Evolutionary conservation across 1,140 invertebrate genomes (phyloP).

Genomic region (Lordiphosa collinella): DNA sequence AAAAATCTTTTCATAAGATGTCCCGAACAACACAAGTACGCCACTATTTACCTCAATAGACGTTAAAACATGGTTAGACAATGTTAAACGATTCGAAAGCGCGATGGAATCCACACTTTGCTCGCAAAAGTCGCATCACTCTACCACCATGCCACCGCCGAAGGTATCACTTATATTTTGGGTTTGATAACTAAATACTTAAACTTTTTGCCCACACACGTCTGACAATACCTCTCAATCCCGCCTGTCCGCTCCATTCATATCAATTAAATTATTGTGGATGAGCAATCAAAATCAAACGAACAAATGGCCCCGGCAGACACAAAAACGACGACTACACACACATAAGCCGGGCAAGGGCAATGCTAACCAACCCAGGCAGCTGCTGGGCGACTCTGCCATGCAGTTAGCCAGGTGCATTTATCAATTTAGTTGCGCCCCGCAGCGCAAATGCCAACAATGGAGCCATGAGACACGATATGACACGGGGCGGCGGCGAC

Average conservation of each 20-base stretch:
- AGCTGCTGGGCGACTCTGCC: constrained; percentile 2
- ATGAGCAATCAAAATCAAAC: constrained; percentile 46
- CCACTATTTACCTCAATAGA: too few relatives aligned
- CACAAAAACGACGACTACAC: constrained; percentile 7
- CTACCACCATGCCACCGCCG: too few relatives aligned
- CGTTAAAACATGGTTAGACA: too few relatives aligned
- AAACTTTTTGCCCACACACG: neutral
- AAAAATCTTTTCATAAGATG: too few relatives aligned
- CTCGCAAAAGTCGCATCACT: too few relatives aligned
- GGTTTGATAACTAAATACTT: too few relatives aligned
- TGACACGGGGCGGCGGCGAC: constrained; percentile 37
- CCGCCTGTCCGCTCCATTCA: constrained; percentile 15
- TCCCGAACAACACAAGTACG: too few relatives aligned
- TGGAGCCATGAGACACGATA: constrained; percentile 55
- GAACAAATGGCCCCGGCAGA: constrained; percentile 33
- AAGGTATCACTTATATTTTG: too few relatives aligned
- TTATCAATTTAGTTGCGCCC: constrained; percentile 71
- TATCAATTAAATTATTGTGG: constrained; percentile 37
- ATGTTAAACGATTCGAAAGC: too few relatives aligned
- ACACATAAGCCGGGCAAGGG: neutral
- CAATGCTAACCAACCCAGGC: too few relatives aligned
- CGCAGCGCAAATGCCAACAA: constrained; percentile 58
- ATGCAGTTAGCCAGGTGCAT: constrained; percentile 54
- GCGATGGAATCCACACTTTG: too few relatives aligned
- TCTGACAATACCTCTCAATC: neutral